Evolutionary conservation across 1,140 invertebrate species (phyloP).

Genomic region (Akabosia matsudoensis): DNA sequence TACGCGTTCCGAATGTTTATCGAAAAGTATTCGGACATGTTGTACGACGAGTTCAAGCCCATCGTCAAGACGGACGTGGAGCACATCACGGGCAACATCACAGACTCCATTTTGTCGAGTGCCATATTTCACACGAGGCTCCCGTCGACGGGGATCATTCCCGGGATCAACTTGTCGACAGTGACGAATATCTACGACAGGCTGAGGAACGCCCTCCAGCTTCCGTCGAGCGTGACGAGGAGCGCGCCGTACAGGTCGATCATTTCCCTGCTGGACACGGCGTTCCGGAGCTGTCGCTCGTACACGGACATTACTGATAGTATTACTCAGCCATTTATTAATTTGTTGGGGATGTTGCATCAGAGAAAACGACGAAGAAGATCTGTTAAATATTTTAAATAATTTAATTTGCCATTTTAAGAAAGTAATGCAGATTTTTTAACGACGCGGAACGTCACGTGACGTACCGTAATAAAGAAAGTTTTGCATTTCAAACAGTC

Average conservation of each 20-base stretch:
- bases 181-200: constrained; percentile 19
- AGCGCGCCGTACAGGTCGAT: constrained; percentile 5
- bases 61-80: constrained; percentile 15
- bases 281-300: background rate
- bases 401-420: too few relatives aligned
- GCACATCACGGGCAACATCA: constrained; percentile 1
- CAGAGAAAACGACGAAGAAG: background rate
- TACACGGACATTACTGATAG: constrained; percentile 17
- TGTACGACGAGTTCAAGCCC: constrained; percentile 20
- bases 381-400: background rate
- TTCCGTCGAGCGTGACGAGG: constrained; percentile 10
- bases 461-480: too few relatives aligned
- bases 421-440: too few relatives aligned
- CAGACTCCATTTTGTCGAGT: constrained; percentile 19
- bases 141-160: background rate
- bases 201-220: constrained; percentile 10
- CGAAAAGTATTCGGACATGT: constrained; percentile 17
- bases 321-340: constrained; percentile 24
- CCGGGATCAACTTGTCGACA: constrained; percentile 14
- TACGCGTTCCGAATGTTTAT: constrained; percentile 21
- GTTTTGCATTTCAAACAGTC: too few relatives aligned
- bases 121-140: constrained; percentile 12
- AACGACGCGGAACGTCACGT: too few relatives aligned
- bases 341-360: constrained; percentile 25
- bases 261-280: constrained; percentile 18